Evolutionary conservation across 2,888 invertebrate genomes (phyloP).

Genomic region (Thyatira batis): DNA sequence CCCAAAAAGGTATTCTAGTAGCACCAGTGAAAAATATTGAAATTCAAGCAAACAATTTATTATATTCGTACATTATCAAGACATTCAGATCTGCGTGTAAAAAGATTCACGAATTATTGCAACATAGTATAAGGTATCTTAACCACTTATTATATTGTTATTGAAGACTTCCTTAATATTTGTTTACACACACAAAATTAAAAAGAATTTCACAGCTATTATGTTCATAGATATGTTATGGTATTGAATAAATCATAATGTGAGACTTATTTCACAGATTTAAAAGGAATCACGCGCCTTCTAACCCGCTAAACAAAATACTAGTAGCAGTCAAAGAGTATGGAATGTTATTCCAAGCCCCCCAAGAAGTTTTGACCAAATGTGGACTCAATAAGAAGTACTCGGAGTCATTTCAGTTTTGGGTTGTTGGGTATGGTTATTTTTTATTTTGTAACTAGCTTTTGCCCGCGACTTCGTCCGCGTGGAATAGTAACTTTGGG

Average conservation of each 20-base stretch:
- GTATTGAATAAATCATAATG: constrained; percentile 7
- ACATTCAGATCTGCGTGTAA: constrained; percentile 88
- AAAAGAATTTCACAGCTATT: too few species aligned
- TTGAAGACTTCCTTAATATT: too few species aligned
- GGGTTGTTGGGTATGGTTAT: constrained; percentile 88
- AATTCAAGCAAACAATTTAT: constrained; percentile 56
- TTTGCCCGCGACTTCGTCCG: too few species aligned
- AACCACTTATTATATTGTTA: too few species aligned
- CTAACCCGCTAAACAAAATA: constrained; percentile 86
- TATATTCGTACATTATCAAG: constrained; percentile 83
- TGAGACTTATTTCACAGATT: constrained; percentile 53
- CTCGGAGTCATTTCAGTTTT: constrained; percentile 83
- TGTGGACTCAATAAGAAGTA: constrained; percentile 64
- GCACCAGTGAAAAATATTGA: constrained; percentile 80
- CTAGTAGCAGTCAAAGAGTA: constrained; percentile 92
- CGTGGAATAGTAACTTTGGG: too few species aligned
- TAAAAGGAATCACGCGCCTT: constrained; percentile 81
- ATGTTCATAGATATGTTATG: background rate
- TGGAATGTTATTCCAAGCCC: constrained; percentile 88
- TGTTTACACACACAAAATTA: too few species aligned
- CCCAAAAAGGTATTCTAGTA: constrained; percentile 86
- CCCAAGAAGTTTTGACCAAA: constrained; percentile 62
- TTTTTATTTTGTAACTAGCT: background rate
- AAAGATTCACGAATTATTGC: constrained; percentile 87
- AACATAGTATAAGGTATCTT: constrained; percentile 86